Evolutionary conservation across 2,888 invertebrate genomes (phyloP).

Genomic region (Andrena flavipes): DNA sequence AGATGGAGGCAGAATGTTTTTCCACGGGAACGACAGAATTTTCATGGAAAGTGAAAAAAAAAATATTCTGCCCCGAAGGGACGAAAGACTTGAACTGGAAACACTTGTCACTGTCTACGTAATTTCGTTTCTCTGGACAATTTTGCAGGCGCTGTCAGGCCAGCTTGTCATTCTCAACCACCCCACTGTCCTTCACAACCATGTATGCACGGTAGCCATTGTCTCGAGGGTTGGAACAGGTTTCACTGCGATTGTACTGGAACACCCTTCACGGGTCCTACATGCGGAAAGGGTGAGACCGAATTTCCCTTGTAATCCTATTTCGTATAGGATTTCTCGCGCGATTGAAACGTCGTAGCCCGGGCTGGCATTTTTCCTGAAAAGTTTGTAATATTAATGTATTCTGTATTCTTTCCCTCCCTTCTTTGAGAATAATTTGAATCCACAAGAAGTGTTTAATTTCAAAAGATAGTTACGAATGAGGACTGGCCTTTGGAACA

Average conservation of each 20-base stretch:
- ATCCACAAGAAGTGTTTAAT: too few species aligned
- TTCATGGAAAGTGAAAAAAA: neutral
- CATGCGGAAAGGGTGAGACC: conserved; percentile 92
- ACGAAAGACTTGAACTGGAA: conserved; percentile 37
- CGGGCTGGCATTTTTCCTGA: neutral
- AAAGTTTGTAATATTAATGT: neutral
- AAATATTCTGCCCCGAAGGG: neutral
- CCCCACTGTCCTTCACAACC: conserved; percentile 94
- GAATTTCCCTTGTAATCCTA: conserved; percentile 8
- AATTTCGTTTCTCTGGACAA: conserved; percentile 55
- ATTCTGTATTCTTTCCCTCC: too few species aligned
- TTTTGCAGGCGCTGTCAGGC: conserved; percentile 92
- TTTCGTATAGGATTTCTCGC: neutral
- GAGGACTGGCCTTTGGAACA: too few species aligned
- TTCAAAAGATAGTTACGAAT: too few species aligned
- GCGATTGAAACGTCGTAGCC: neutral
- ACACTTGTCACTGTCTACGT: conserved; percentile 51
- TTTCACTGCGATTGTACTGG: conserved; percentile 96
- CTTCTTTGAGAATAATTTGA: too few species aligned
- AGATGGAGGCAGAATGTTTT: neutral
- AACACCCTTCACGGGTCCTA: conserved; percentile 95
- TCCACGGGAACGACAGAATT: neutral
- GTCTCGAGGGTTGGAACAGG: conserved; percentile 98
- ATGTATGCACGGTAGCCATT: conserved; percentile 95
- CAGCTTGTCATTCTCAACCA: conserved; percentile 93